These are phyloP conservation scores for Danaus chrysippus DNA, from an alignment of 2,888 invertebrate genomes.

Conservation along the genomic window DNA sequence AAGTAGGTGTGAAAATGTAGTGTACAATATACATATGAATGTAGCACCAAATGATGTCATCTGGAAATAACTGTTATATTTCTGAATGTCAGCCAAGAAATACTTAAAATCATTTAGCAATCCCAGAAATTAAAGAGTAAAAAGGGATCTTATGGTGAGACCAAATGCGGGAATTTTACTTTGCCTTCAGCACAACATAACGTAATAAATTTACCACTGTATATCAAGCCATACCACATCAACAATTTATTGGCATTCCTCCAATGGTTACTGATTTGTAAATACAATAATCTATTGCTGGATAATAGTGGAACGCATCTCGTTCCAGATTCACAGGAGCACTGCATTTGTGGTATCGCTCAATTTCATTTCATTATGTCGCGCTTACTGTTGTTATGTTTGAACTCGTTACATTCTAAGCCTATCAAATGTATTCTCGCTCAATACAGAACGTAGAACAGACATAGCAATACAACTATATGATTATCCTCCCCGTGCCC, in stretches of 20 bases:
- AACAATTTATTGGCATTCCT: conserved; percentile 19
- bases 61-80: too few species aligned
- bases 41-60: too few species aligned
- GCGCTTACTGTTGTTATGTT: conserved; percentile 37
- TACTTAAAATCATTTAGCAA: conserved; percentile 36
- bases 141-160: conserved; percentile 38
- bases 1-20: too few species aligned
- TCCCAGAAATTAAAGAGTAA: conserved; percentile 34
- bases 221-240: conserved; percentile 24
- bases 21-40: too few species aligned
- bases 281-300: conserved; percentile 32
- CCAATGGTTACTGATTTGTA: conserved; percentile 30
- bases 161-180: conserved; percentile 40
- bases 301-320: conserved; percentile 33
- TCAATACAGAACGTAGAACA: conserved; percentile 32
- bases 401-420: conserved; percentile 33
- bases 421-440: conserved; percentile 32
- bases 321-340: conserved; percentile 33
- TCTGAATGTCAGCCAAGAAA: conserved; percentile 25
- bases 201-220: conserved; percentile 16
- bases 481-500: too few species aligned
- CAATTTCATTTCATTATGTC: conserved; percentile 35
- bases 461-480: conserved; percentile 27
- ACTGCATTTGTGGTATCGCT: conserved; percentile 36
- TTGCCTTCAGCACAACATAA: conserved; percentile 37